Evolutionary conservation across 2,113 vertebrate genomes (phyloP), one percentile per base, ranked within the genome.

Genomic region (Condylura cristata): DNA sequence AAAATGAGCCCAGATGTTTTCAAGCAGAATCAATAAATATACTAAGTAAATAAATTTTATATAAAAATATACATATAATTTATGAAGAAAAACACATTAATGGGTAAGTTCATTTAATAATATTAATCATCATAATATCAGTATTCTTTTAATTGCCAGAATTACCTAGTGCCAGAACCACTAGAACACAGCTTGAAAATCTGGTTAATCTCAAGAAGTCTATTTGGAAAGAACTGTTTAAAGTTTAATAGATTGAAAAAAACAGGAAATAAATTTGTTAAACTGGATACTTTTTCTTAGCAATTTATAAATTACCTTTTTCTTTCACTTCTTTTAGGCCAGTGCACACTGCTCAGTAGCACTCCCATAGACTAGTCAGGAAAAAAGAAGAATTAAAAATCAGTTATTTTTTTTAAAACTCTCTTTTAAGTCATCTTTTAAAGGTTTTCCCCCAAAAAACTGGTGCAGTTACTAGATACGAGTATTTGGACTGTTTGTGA

Each of bases 261-360:
- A 58, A 32, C 11, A 65, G 53, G 46, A 93, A 96, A 92, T 89
- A 70, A 92, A 93, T 86, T 79, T 92, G n/a, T 91, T 94, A 89
- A 93, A 53, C 22, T 48, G 72, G 76, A 90, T 81, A 51, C 48
- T 79, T 90, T 86, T 14, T 92, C 39, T 41, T 94, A 78, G 65
- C 44, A 87, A 16, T 87, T 72, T 75, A 37, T 90, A 41, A 96
- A 79, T 83, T 34, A 20, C 12, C 63, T 92, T 12, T 68, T 89
- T 91, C 26, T 79, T 93, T 82, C 91, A 39, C 41, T 70, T 79
- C 53, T 68, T 93, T 93, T n/a, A 88, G n/a, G 26, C 66, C 10
- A 78, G 32, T 83, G 93, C 26, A 46, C 11, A 46, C 11, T 65
- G 5, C 65, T 92, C 39, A 88, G 78, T 90, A 92, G n/a, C 76